Percentiles rank a stretch among this genome's conserved stretches.
Evolutionary conservation across 2,113 vertebrate species (phyloP).

Genomic region (Nothoprocta perdicaria): DNA sequence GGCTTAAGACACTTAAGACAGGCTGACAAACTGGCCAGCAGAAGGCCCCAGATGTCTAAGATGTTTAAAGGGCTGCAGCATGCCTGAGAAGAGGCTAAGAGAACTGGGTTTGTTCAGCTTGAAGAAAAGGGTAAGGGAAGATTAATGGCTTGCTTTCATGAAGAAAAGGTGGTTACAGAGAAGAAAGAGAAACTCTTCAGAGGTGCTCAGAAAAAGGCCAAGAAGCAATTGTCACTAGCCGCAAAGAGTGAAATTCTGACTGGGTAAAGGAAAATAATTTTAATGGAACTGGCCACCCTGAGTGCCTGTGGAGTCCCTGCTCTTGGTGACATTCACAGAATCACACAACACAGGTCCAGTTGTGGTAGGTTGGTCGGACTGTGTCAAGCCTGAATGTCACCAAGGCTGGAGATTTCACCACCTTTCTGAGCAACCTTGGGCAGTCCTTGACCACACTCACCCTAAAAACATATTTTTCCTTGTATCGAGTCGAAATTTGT

Average conservation of each 20-base stretch:
- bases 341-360: too few relatives aligned
- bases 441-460: too few relatives aligned
- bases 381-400: too few relatives aligned
- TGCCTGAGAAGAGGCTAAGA: not conserved
- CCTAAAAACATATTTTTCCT: too few relatives aligned
- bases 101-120: not conserved
- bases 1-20: not conserved
- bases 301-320: too few relatives aligned
- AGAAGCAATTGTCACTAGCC: not conserved
- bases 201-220: not conserved
- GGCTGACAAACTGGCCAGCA: not conserved
- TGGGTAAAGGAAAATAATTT: not conserved
- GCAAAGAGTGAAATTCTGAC: not conserved
- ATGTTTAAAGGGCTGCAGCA: not conserved
- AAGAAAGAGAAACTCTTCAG: not conserved
- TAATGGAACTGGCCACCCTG: too few relatives aligned
- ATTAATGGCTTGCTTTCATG: not conserved
- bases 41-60: not conserved
- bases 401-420: too few relatives aligned
- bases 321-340: too few relatives aligned
- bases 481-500: too few relatives aligned
- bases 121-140: not conserved
- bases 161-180: too few relatives aligned
- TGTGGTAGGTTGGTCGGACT: too few relatives aligned
- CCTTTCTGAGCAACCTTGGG: too few relatives aligned